Percentiles rank a stretch among this genome's conserved stretches.
Evolutionary conservation across 1,140 invertebrate genomes (phyloP).

Genomic region (Sminthurides bifidus): DNA sequence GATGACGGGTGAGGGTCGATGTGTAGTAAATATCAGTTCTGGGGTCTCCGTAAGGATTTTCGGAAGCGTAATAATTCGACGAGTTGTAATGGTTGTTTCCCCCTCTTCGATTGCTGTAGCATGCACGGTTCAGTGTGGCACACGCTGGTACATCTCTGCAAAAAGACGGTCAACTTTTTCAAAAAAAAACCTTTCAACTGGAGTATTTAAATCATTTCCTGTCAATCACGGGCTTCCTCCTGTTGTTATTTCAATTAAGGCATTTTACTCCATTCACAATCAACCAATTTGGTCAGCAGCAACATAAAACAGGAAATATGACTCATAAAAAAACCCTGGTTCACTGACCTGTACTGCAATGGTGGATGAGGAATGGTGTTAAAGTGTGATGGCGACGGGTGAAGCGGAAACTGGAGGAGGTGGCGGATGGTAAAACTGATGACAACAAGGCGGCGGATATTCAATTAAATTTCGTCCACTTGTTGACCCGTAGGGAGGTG

Average conservation of each 20-base stretch:
- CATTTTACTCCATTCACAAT: too few species aligned
- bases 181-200: not conserved
- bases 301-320: too few species aligned
- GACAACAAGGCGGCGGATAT: conserved; percentile 31
- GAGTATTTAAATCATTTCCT: too few species aligned
- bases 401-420: conserved; percentile 22
- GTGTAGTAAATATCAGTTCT: conserved; percentile 31
- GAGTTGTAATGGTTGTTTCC: conserved; percentile 16
- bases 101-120: conserved; percentile 19
- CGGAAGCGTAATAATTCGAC: conserved; percentile 18
- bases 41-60: conserved; percentile 25
- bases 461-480: conserved; percentile 23
- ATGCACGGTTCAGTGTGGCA: conserved; percentile 27
- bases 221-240: too few species aligned
- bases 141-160: conserved; percentile 30
- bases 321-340: too few species aligned
- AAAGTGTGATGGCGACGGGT: conserved; percentile 29
- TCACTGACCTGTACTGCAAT: conserved; percentile 27
- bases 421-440: conserved; percentile 30
- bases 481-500: conserved; percentile 16
- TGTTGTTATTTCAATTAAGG: too few species aligned
- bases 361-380: conserved; percentile 32
- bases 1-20: conserved; percentile 24
- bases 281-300: too few species aligned
- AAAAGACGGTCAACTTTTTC: not conserved